Conservation (phyloP, 2,797 vertebrate species). For the Acrocephalus scirpaceus region DNA sequence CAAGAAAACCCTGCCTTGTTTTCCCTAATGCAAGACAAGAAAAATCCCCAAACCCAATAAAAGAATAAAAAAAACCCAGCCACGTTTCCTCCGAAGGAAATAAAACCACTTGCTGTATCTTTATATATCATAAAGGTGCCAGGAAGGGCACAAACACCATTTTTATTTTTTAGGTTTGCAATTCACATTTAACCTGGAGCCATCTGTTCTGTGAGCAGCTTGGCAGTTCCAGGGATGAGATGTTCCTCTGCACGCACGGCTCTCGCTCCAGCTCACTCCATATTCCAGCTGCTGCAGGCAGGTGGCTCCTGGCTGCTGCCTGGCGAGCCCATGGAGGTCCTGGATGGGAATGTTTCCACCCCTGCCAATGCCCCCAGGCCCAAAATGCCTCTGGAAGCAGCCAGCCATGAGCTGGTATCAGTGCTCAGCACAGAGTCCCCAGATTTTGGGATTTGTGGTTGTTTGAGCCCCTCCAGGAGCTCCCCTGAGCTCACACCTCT, state of each 20-base stretch:
- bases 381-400: background rate
- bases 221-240: conserved; percentile 3
- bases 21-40: background rate
- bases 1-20: background rate
- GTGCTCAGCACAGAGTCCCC: too few relatives aligned
- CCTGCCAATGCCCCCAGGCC: background rate
- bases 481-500: background rate
- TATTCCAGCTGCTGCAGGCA: background rate
- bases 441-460: background rate
- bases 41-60: background rate
- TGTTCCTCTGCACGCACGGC: background rate
- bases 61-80: background rate
- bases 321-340: background rate
- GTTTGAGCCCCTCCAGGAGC: background rate
- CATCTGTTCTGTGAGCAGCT: conserved; percentile 55
- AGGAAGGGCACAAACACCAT: conserved; percentile 32
- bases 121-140: conserved; percentile 49
- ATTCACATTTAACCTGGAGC: conserved; percentile 63
- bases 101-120: conserved; percentile 16
- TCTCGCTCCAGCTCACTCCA: background rate
- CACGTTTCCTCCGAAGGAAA: background rate
- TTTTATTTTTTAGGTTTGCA: conserved; percentile 49
- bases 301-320: background rate
- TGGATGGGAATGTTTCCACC: background rate
- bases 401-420: background rate